Evolutionary conservation across 2,797 vertebrate genomes (phyloP).

Genomic region (Fringilla coelebs): DNA sequence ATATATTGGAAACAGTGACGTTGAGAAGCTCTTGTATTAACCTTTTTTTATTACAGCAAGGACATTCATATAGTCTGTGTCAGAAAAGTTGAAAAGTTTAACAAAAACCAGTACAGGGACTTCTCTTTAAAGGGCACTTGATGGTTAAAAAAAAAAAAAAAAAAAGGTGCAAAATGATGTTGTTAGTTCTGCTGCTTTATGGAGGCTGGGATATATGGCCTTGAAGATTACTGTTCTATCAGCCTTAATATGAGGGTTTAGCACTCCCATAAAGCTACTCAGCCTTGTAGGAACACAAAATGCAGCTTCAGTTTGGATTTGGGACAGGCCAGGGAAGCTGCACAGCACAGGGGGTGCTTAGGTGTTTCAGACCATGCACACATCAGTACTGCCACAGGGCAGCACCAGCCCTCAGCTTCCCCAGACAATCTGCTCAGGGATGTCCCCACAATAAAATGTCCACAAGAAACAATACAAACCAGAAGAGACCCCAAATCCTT

Average conservation of each 20-base stretch:
- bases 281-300: not conserved
- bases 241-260: not conserved
- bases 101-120: not conserved
- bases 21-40: not conserved
- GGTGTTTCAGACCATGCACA: fast-evolving
- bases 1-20: not conserved
- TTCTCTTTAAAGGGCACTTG: not conserved
- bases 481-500: not conserved
- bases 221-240: not conserved
- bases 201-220: not conserved
- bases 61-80: not conserved
- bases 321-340: not conserved
- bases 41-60: not conserved
- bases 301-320: not conserved
- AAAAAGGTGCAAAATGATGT: not conserved
- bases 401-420: not conserved
- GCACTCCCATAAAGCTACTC: not conserved
- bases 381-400: fast-evolving
- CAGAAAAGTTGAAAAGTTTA: not conserved
- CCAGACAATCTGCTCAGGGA: fast-evolving
- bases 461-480: not conserved
- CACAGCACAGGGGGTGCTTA: fast-evolving
- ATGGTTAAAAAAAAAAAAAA: not conserved
- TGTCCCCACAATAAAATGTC: not conserved
- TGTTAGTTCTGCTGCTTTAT: not conserved